A percentile compares a stretch with the other conserved stretches of the same genome.
phyloP scores from a whole-genome alignment of 1,140 invertebrate genomes.

The Nephila pilipes region DNA sequence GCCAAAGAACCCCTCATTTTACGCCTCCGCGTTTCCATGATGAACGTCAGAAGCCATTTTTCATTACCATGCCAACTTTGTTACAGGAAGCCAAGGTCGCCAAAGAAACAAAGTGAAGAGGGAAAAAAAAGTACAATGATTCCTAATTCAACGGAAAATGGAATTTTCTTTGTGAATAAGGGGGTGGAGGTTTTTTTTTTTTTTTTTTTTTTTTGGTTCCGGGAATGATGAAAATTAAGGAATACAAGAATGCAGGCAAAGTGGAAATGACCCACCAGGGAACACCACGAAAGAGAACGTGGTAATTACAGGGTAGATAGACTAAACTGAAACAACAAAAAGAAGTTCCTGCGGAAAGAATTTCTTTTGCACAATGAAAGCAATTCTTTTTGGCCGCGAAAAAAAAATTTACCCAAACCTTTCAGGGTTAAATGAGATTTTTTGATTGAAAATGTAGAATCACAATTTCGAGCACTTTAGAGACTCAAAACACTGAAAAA shows the following conservation, averaged over 20 bases:
- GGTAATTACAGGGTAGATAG: conserved; percentile 20
- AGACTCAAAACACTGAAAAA: neutral
- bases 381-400: neutral
- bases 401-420: neutral
- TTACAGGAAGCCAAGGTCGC: conserved; percentile 1
- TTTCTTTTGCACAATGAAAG: neutral
- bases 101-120: neutral
- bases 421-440: neutral
- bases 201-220: neutral
- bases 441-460: neutral
- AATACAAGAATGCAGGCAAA: conserved; percentile 12
- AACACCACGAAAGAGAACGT: neutral
- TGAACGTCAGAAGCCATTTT: conserved; percentile 1
- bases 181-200: neutral
- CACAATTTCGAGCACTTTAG: neutral
- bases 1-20: conserved; percentile 11
- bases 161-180: neutral
- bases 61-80: neutral
- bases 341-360: neutral
- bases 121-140: neutral
- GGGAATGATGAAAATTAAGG: conserved; percentile 31
- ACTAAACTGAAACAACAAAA: conserved; percentile 25
- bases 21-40: conserved; percentile 6
- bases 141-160: conserved; percentile 18
- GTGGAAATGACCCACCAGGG: conserved; percentile 43